phyloP scores from a whole-genome alignment of 2,113 vertebrate genomes.

The Eudorcas thomsonii region DNA sequence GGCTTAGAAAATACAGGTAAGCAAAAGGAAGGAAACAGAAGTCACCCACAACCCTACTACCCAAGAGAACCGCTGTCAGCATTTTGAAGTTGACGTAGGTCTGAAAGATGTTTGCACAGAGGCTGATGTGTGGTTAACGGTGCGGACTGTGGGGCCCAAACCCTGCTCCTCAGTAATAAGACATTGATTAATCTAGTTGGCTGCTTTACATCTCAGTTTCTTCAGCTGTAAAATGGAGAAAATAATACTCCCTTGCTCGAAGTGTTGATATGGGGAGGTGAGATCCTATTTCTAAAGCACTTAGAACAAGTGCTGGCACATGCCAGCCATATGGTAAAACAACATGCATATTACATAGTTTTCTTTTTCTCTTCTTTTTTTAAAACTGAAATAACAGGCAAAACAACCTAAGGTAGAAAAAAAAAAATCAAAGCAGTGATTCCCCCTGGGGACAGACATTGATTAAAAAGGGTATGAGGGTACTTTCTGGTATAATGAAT shows the following conservation, averaged over 20 bases:
- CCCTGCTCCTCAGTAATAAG: not conserved
- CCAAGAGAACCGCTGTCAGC: not conserved
- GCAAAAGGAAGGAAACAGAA: not conserved
- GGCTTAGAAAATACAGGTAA: not conserved
- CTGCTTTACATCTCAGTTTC: not conserved
- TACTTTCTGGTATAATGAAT: not conserved
- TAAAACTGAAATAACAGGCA: not conserved
- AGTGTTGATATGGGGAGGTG: not conserved
- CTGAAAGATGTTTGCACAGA: not conserved
- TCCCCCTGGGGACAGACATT: no score
- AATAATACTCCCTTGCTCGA: not conserved
- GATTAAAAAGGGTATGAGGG: not conserved
- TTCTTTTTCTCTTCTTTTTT: not conserved
- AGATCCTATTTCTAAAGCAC: not conserved
- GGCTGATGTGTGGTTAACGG: not conserved
- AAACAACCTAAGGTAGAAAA: not conserved
- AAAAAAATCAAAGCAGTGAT: not conserved
- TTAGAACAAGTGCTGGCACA: not conserved
- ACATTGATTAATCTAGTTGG: not conserved
- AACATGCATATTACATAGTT: not conserved
- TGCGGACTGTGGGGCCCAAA: not conserved
- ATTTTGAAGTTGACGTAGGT: not conserved
- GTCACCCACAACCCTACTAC: not conserved
- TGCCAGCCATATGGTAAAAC: not conserved
- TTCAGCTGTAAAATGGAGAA: not conserved